These are phyloP conservation scores for Neodiprion fabricii DNA, from an alignment of 1,140 invertebrate genomes.

Conservation along the genomic window DNA sequence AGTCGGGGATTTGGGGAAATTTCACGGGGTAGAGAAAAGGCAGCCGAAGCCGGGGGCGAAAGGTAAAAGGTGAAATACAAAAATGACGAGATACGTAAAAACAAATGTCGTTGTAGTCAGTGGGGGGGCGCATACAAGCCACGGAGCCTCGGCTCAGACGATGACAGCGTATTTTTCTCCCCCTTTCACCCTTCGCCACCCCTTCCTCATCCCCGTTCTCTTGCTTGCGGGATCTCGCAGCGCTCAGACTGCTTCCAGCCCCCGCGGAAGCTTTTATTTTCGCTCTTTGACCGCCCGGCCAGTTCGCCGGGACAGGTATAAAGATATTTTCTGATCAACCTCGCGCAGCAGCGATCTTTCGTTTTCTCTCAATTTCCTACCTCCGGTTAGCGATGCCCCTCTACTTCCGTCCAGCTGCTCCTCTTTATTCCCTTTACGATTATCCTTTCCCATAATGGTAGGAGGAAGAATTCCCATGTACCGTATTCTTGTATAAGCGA, in stretches of 20 bases:
- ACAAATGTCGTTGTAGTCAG: conserved; percentile 19
- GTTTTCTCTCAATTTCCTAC: neutral
- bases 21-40: too few relatives aligned
- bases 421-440: neutral
- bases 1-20: neutral
- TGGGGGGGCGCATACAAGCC: conserved; percentile 20
- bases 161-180: conserved; percentile 55
- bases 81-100: conserved; percentile 3
- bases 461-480: too few relatives aligned
- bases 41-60: neutral
- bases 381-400: neutral
- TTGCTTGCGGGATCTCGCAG: neutral
- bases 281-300: conserved; percentile 15
- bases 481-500: too few relatives aligned
- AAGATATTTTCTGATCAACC: neutral
- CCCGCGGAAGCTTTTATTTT: neutral
- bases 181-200: conserved; percentile 5
- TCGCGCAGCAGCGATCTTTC: neutral
- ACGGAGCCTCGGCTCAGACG: conserved; percentile 28
- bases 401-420: too few relatives aligned
- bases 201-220: conserved; percentile 11
- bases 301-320: conserved; percentile 6
- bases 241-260: conserved; percentile 1
- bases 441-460: neutral
- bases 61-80: neutral